These are phyloP conservation scores for Leptinotarsa undecemlineata DNA, from an alignment of 1,140 invertebrate species.

Conservation along the genomic window DNA sequence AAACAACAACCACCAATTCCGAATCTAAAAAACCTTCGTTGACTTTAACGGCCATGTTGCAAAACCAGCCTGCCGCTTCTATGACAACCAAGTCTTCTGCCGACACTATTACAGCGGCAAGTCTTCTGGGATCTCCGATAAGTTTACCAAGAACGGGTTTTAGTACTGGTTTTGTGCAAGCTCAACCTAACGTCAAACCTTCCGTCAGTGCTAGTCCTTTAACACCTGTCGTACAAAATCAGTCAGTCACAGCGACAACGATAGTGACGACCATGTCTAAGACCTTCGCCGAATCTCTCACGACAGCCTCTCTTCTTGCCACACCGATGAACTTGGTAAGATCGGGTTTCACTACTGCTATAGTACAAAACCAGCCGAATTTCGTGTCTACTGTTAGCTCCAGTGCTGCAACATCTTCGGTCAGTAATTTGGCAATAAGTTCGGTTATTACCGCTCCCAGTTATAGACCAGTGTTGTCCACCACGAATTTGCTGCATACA, in stretches of 20 bases:
- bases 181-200: slow-evolving; percentile 56
- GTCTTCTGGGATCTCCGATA: slow-evolving; percentile 50
- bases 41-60: slow-evolving; percentile 53
- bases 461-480: slow-evolving; percentile 40
- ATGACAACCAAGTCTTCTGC: slow-evolving; percentile 48
- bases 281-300: slow-evolving; percentile 50
- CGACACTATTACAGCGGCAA: slow-evolving; percentile 53
- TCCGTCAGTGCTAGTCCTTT: slow-evolving; percentile 48
- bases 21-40: slow-evolving; percentile 46
- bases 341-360: slow-evolving; percentile 42
- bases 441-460: slow-evolving; percentile 30
- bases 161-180: slow-evolving; percentile 50
- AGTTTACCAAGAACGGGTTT: slow-evolving; percentile 45
- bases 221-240: slow-evolving; percentile 52
- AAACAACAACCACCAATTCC: slow-evolving; percentile 30
- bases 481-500: slow-evolving; percentile 58
- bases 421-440: slow-evolving; percentile 20
- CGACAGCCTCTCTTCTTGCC: slow-evolving; percentile 49
- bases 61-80: slow-evolving; percentile 54
- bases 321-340: slow-evolving; percentile 46
- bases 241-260: slow-evolving; percentile 45
- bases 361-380: slow-evolving; percentile 57
- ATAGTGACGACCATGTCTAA: slow-evolving; percentile 41
- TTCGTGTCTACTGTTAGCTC: slow-evolving; percentile 25
- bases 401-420: slow-evolving; percentile 14